Evolutionary conservation across 1,140 invertebrate genomes (phyloP), one percentile per base, ranked within the genome.

Genomic region (Xylocopa sonorina): DNA sequence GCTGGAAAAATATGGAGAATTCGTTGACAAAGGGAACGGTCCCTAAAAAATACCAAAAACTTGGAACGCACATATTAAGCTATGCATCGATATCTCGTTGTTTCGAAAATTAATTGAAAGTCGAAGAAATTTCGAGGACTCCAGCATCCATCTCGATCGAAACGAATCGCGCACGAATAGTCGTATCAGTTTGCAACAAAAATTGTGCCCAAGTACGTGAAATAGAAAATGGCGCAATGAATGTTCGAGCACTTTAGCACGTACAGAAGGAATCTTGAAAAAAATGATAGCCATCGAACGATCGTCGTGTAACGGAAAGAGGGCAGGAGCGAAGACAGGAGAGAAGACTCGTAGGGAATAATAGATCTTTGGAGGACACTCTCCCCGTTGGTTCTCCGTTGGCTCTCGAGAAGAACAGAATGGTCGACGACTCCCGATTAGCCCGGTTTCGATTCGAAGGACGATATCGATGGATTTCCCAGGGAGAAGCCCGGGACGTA

Each of bases 401-500:
- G n/a, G n/a, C 24, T 50, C 10, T 34, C 51, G 27, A 34, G 55
- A 24, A 66, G 34, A 71, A n/a, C 64, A 41, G 55, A 7, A n/a
- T 51, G 32, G 41, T 57, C 16, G 57, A 69, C 48, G 57, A 16
- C n/a, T 58, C 18, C 46, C 38, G 64, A 79, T 80, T 60, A 34
- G 38, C 66, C 29, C 38, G 41, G 34, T 76, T 77, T 67, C 50
- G 69, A 80, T 72, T 72, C 77, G 50, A 29, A 24, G 66, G 68
- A 27, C 38, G 66, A 64, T 64, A 81, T 85, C 83, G 82, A 84
- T 84, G 73, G 66, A 80, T 72, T 83, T 66, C 71, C 48, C 60
- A 58, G 51, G 71, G 62, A 55, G 55, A 66, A 73, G 68, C 68
- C 16, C 46, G 38, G 0, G n/a, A n/a, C 55, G 46, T 78, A 74